These are phyloP conservation scores for Syrphus vitripennis DNA, from an alignment of 2,888 invertebrate species.

Conservation along the genomic window DNA sequence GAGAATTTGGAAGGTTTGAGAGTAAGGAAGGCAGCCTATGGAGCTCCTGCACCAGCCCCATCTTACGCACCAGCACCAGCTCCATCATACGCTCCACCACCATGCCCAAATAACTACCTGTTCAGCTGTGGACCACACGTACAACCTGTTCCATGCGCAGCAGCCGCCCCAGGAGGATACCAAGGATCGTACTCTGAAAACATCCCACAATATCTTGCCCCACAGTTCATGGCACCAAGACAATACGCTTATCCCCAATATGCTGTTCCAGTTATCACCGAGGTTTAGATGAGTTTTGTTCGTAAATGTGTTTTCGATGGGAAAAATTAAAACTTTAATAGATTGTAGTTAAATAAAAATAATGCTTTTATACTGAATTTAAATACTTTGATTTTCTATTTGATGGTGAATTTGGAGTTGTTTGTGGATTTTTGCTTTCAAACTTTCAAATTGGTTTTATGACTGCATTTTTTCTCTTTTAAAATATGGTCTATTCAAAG, in stretches of 20 bases:
- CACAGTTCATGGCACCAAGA: constrained; percentile 47
- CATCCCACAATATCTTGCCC: constrained; percentile 76
- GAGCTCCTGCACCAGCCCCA: constrained; percentile 69
- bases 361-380: constrained; percentile 36
- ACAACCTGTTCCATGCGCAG: constrained; percentile 76
- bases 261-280: constrained; percentile 56
- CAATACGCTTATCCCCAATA: constrained; percentile 44
- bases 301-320: neutral
- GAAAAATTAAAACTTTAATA: neutral
- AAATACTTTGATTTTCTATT: neutral
- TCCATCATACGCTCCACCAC: constrained; percentile 73
- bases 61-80: constrained; percentile 70
- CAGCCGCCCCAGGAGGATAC: constrained; percentile 67
- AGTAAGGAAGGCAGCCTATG: constrained; percentile 51
- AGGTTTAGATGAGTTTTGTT: constrained; percentile 30
- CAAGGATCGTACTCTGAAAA: constrained; percentile 77
- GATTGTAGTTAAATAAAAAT: constrained; percentile 19
- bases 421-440: neutral
- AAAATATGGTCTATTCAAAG: no score
- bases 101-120: constrained; percentile 78
- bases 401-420: neutral
- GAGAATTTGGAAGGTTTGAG: constrained; percentile 51
- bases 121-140: constrained; percentile 78
- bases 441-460: neutral
- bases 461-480: neutral